Evolutionary conservation across 2,888 invertebrate species (phyloP), one percentile per base, ranked within the genome.

Genomic region (Nycteola revayana): DNA sequence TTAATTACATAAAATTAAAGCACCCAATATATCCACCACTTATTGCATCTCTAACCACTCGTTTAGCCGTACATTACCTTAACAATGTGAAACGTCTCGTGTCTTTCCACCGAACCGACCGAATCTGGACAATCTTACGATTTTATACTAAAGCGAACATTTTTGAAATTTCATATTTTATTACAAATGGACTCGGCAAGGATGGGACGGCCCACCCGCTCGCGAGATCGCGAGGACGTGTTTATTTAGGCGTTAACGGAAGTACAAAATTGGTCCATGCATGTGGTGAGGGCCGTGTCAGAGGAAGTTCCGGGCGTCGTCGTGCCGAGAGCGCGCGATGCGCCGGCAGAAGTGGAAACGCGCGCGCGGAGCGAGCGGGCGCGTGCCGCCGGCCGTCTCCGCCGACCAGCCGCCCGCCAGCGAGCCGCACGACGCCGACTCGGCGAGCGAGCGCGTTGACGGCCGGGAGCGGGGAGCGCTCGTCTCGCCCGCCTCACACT

Each of bases 401-500:
- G 53, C 57, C 50, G 46, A 53, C 52, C 53, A 47, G 49, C 57
- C 63, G 47, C 66, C 58, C 64, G 67, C 70, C 71, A 79, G 73
- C 72, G 83, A 82, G 68, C 78, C 75, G 75, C 85, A 84, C 66
- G 85, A 85, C 56, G 76, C 76, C 60, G 84, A 83, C 80, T 85
- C 85, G 55, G 84, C 84, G 78, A 85, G 85, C 81, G 85, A 86
- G 84, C 83, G 83, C 80, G 76, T 69, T 70, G 81, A 81, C 56
- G 69, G 76, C 68, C 72, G 77, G 65, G 75, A 76, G 74, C 78
- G 75, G 63, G 69, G 72, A 54, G 80, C 83, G 84, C 85, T 79
- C 85, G 81, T 74, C 85, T 81, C 82, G 84, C 83, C 69, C 69
- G 80, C 86, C 87, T 83, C 85, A 78, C 86, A 87, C 85, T 86